These are phyloP conservation scores for Pachypanchax playfairii DNA, from an alignment of 2,113 vertebrate genomes.

Conservation along the genomic window DNA sequence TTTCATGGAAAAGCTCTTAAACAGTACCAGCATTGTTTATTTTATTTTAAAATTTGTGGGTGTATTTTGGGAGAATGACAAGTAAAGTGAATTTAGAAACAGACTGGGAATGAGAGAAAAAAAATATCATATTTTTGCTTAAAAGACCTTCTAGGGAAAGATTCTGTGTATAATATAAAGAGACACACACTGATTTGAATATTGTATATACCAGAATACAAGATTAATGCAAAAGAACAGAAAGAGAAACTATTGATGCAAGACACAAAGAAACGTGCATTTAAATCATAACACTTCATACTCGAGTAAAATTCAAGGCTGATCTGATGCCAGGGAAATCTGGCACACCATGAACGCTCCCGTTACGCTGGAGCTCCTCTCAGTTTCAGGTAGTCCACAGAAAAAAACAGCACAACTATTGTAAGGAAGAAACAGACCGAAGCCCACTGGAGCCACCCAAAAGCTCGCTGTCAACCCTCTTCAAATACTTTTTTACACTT, in stretches of 20 bases:
- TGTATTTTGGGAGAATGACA: no score
- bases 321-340: constrained; percentile 36
- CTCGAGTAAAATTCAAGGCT: constrained; percentile 24
- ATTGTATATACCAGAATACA: background rate
- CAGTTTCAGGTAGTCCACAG: constrained; percentile 30
- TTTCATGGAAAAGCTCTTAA: no score
- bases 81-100: no score
- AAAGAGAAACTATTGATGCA: constrained; percentile 22
- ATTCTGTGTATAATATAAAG: no score
- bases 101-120: no score
- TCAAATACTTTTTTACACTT: background rate
- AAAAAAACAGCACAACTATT: constrained; percentile 53
- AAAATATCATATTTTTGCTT: no score
- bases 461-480: background rate
- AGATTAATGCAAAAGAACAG: background rate
- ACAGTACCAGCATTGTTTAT: no score
- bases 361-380: constrained; percentile 48
- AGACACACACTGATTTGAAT: no score
- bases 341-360: constrained; percentile 46
- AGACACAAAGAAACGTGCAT: constrained; percentile 20
- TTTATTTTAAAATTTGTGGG: no score
- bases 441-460: constrained; percentile 23
- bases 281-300: constrained; percentile 31
- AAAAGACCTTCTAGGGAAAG: no score
- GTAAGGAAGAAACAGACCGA: constrained; percentile 48